A percentile compares a stretch with the other conserved stretches of the same genome.
Conservation (phyloP, 64 coral and sea anemone genomes). For the Stichodactyla helianthus region DNA sequence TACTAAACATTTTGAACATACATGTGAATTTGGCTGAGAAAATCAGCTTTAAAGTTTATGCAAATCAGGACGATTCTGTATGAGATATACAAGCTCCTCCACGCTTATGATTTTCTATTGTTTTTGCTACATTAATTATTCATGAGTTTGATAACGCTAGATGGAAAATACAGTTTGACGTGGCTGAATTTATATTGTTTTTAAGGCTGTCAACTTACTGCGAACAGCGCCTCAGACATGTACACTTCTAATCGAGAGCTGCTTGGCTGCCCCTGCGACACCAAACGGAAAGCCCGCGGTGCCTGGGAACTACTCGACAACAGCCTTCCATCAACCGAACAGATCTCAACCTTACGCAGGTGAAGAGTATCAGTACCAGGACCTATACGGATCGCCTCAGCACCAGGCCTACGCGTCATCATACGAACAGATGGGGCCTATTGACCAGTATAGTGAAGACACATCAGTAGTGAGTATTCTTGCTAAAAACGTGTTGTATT, state of each 20-base stretch:
- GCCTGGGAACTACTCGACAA: conserved; percentile 50
- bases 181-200: background rate
- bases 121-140: no score
- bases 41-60: no score
- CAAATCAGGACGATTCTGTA: no score
- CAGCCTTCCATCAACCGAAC: conserved; percentile 57
- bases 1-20: no score
- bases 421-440: conserved; percentile 30
- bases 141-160: background rate
- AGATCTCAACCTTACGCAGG: conserved; percentile 37
- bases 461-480: conserved; percentile 41
- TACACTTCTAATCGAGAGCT: conserved; percentile 61
- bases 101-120: no score
- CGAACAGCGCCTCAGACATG: conserved; percentile 60
- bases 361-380: conserved; percentile 21
- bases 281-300: conserved; percentile 60
- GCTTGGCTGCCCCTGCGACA: conserved; percentile 51
- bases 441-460: conserved; percentile 42
- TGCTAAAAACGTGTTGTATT: conserved; percentile 40
- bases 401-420: conserved; percentile 31
- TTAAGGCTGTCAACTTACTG: conserved; percentile 57
- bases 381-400: conserved; percentile 31
- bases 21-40: no score
- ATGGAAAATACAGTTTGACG: background rate
- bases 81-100: no score